A percentile compares a stretch with the other conserved stretches of the same genome.
Conservation (phyloP, 2,888 invertebrate species). For the Aporophyla nigra region DNA sequence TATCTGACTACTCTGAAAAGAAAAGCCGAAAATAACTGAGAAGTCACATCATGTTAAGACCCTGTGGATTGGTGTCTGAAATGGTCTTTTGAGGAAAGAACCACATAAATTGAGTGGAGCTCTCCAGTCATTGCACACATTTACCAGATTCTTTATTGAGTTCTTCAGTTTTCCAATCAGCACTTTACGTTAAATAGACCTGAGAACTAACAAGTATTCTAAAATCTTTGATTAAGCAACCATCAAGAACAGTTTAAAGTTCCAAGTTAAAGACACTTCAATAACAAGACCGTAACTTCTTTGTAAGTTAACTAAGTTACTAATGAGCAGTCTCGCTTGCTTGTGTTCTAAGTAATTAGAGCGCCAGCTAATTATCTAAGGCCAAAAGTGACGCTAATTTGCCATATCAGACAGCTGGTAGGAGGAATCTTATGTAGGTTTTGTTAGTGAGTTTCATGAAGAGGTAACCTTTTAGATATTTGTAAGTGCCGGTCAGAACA, state of each 20-base stretch:
- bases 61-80: no score
- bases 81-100: no score
- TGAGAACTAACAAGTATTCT: not conserved
- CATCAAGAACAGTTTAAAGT: slow-evolving; percentile 38
- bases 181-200: not conserved
- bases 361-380: slow-evolving; percentile 37
- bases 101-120: no score
- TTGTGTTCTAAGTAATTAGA: slow-evolving; percentile 39
- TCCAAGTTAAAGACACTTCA: slow-evolving; percentile 27
- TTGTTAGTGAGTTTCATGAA: slow-evolving; percentile 8
- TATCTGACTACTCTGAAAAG: no score
- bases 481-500: no score
- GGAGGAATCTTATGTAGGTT: slow-evolving; percentile 12
- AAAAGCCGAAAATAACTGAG: no score
- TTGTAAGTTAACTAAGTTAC: slow-evolving; percentile 39
- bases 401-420: slow-evolving; percentile 24
- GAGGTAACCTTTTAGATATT: not conserved
- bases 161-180: not conserved
- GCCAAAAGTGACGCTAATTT: slow-evolving; percentile 23
- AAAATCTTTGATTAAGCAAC: slow-evolving; percentile 22
- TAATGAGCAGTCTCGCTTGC: slow-evolving; percentile 22
- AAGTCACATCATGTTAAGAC: no score
- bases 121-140: no score
- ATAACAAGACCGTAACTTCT: slow-evolving; percentile 25
- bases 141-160: no score